These are phyloP conservation scores for Etheostoma cragini DNA, from an alignment of 2,113 vertebrate species.

Conservation along the genomic window DNA sequence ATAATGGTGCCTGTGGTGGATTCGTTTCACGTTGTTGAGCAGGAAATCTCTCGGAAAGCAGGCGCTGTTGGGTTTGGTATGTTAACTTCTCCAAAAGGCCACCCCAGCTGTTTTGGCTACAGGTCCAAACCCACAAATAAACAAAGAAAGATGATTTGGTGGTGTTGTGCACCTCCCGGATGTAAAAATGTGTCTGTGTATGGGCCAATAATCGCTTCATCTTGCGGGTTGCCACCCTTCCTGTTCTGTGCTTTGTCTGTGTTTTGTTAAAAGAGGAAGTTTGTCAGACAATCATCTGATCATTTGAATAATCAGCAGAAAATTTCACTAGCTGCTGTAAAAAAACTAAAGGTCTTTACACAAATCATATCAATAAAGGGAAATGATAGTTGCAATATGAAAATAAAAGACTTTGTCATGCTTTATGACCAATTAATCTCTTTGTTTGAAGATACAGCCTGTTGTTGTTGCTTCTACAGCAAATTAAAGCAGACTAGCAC, in stretches of 20 bases:
- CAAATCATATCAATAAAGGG: not conserved
- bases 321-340: not conserved
- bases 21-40: slow-evolving; percentile 36
- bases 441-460: not conserved
- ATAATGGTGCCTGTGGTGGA: slow-evolving; percentile 7
- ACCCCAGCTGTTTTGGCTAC: slow-evolving; percentile 49
- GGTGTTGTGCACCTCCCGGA: slow-evolving; percentile 32
- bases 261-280: slow-evolving; percentile 39
- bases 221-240: slow-evolving; percentile 65
- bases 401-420: not conserved
- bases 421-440: not conserved
- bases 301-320: slow-evolving; percentile 42
- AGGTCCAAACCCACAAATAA: slow-evolving; percentile 50
- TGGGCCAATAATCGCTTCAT: slow-evolving; percentile 40
- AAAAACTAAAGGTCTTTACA: not conserved
- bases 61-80: slow-evolving; percentile 42
- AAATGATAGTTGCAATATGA: not conserved
- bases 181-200: slow-evolving; percentile 37
- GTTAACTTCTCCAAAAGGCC: slow-evolving; percentile 26
- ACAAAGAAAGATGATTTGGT: slow-evolving; percentile 52
- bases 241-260: slow-evolving; percentile 52
- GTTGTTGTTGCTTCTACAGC: not conserved
- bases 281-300: slow-evolving; percentile 26
- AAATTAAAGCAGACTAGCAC: not conserved
- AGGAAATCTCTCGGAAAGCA: slow-evolving; percentile 55